These are phyloP conservation scores for Chymomyza procnemis DNA, from an alignment of 2,888 invertebrate species.

Conservation along the genomic window DNA sequence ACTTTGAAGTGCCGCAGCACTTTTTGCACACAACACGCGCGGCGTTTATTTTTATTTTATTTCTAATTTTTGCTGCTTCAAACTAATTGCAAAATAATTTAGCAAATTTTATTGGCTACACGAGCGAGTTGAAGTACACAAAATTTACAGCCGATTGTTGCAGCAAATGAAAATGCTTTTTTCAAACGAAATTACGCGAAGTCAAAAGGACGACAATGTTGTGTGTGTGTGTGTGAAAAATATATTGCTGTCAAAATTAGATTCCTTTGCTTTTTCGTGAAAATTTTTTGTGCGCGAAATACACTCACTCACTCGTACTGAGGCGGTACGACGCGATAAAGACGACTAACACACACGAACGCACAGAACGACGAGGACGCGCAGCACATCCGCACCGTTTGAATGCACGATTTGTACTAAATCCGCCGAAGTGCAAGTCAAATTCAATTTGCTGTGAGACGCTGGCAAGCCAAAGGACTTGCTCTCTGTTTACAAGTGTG, in stretches of 20 bases:
- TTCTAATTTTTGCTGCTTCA: constrained; percentile 12
- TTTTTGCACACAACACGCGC: constrained; percentile 15
- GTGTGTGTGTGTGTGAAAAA: too few relatives aligned
- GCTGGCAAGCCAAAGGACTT: constrained; percentile 7
- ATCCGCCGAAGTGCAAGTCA: constrained; percentile 46
- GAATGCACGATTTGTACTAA: constrained; percentile 79
- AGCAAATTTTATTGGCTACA: constrained; percentile 20
- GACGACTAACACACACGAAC: constrained; percentile 10
- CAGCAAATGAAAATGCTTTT: neutral
- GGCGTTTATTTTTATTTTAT: constrained; percentile 20
- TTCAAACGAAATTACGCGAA: neutral
- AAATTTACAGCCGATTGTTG: neutral
- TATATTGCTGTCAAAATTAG: neutral
- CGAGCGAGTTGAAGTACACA: neutral
- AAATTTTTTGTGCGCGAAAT: too few relatives aligned
- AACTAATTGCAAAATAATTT: constrained; percentile 14
- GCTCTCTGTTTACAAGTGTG: constrained; percentile 67
- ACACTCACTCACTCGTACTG: constrained; percentile 10
- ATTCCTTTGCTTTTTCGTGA: too few relatives aligned
- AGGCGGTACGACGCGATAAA: constrained; percentile 19
- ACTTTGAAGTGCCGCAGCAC: neutral
- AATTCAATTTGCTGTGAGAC: constrained; percentile 53
- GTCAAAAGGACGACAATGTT: neutral
- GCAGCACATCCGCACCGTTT: constrained; percentile 76
- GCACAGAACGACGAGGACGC: constrained; percentile 33